Percentiles rank a stretch among this genome's conserved stretches.
Conservation (phyloP, 2,797 vertebrate species). For the Phoxinus dragarum region DNA sequence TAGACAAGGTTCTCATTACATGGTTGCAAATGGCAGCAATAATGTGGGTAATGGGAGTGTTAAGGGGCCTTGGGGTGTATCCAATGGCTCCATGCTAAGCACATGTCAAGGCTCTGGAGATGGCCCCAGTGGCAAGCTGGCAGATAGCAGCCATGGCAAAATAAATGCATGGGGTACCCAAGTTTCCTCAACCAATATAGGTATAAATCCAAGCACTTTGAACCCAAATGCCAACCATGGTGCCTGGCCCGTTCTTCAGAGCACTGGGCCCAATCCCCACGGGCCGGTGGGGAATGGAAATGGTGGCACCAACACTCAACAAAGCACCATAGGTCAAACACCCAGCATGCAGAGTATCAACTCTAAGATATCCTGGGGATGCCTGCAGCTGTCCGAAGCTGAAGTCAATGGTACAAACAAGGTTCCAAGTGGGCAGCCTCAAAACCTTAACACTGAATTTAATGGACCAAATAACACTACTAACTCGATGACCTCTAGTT, state of each 20-base stretch:
- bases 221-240: constrained; percentile 94
- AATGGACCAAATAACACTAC: constrained; percentile 99
- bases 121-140: constrained; percentile 78
- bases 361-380: constrained; percentile 91
- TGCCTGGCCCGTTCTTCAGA: constrained; percentile 89
- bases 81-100: constrained; percentile 82
- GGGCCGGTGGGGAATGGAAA: constrained; percentile 79
- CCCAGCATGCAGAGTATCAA: constrained; percentile 85
- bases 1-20: constrained; percentile 77
- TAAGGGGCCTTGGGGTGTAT: constrained; percentile 81
- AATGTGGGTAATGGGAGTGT: constrained; percentile 86
- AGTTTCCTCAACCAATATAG: constrained; percentile 88
- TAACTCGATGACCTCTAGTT: constrained; percentile 99
- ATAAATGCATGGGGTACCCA: constrained; percentile 89
- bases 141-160: constrained; percentile 84
- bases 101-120: constrained; percentile 84
- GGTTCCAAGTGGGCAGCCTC: constrained; percentile 91
- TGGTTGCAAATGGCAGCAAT: constrained; percentile 85
- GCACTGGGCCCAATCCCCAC: constrained; percentile 86
- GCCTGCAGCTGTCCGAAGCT: constrained; percentile 87
- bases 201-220: constrained; percentile 94
- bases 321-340: constrained; percentile 85
- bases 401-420: constrained; percentile 95
- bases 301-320: constrained; percentile 82
- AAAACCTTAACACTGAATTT: constrained; percentile 96